A percentile compares a stretch with the other conserved stretches of the same genome.
Evolutionary conservation across 2,888 invertebrate genomes (phyloP).

Genomic region (Arctia plantaginis): DNA sequence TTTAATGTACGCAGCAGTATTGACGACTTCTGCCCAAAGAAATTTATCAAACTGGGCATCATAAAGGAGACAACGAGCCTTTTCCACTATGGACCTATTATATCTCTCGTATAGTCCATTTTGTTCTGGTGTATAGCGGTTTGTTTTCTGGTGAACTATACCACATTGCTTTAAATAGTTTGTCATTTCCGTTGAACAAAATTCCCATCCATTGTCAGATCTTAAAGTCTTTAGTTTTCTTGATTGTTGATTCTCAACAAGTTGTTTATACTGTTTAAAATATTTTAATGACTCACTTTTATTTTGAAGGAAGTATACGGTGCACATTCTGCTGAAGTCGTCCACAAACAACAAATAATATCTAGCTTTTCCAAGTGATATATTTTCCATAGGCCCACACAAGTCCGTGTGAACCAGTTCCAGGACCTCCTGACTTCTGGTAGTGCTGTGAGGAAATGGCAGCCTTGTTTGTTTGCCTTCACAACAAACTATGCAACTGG

Average conservation of each 20-base stretch:
- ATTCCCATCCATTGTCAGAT: slow-evolving; percentile 19
- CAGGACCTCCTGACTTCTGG: too few species aligned
- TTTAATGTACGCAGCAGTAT: slow-evolving; percentile 21
- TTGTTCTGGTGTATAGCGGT: slow-evolving; percentile 5
- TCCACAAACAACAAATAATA: slow-evolving; percentile 17
- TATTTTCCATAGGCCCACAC: background rate
- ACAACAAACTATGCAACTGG: too few species aligned
- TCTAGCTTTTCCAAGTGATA: slow-evolving; percentile 4
- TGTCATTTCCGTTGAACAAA: slow-evolving; percentile 18
- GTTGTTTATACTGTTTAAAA: slow-evolving; percentile 19
- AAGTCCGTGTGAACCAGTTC: background rate
- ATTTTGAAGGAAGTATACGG: slow-evolving; percentile 10
- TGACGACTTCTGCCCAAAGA: slow-evolving; percentile 30
- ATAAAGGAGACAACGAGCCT: slow-evolving; percentile 25
- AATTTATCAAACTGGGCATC: slow-evolving; percentile 17
- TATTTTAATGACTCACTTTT: slow-evolving; percentile 20
- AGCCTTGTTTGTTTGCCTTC: too few species aligned
- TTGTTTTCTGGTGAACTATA: slow-evolving; percentile 17
- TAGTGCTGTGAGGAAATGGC: too few species aligned
- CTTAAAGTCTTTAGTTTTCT: slow-evolving; percentile 22
- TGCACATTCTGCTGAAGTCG: slow-evolving; percentile 14
- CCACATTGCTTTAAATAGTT: slow-evolving; percentile 9
- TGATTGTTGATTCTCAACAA: slow-evolving; percentile 20
- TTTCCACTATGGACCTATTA: too few species aligned
- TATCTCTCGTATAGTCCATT: slow-evolving; percentile 7